phyloP scores from a whole-genome alignment of 2,888 invertebrate genomes.

The Noctua comes region DNA sequence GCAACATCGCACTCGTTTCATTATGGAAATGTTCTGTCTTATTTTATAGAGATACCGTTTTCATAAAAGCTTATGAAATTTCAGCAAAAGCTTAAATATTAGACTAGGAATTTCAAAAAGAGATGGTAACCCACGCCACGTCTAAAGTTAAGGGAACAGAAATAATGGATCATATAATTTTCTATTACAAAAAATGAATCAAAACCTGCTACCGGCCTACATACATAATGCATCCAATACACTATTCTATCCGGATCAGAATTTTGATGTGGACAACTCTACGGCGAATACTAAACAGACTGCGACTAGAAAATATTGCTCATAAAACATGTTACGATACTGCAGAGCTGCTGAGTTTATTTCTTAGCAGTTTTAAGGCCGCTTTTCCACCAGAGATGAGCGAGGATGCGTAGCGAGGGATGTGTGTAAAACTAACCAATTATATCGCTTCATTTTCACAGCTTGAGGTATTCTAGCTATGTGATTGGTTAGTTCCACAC shows the following conservation, averaged over 20 bases:
- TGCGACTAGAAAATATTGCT: constrained; percentile 32
- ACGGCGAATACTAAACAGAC: constrained; percentile 37
- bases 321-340: constrained; percentile 32
- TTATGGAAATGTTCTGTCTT: constrained; percentile 8
- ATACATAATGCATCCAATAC: constrained; percentile 37
- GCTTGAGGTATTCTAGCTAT: no score
- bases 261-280: constrained; percentile 31
- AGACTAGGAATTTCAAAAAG: constrained; percentile 18
- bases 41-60: constrained; percentile 19
- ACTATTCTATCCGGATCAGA: constrained; percentile 13
- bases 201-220: constrained; percentile 5
- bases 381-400: no score
- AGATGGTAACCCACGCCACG: neutral
- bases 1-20: constrained; percentile 15
- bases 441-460: no score
- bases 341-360: constrained; percentile 8
- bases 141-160: neutral
- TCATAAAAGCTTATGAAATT: constrained; percentile 27
- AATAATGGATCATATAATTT: constrained; percentile 5
- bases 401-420: no score
- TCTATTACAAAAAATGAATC: constrained; percentile 23
- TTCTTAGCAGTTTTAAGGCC: constrained; percentile 18
- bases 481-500: no score
- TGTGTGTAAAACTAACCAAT: no score
- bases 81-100: constrained; percentile 21